These are phyloP conservation scores for Erpobdella octoculata DNA, from an alignment of 2,888 invertebrate genomes.

Conservation along the genomic window DNA sequence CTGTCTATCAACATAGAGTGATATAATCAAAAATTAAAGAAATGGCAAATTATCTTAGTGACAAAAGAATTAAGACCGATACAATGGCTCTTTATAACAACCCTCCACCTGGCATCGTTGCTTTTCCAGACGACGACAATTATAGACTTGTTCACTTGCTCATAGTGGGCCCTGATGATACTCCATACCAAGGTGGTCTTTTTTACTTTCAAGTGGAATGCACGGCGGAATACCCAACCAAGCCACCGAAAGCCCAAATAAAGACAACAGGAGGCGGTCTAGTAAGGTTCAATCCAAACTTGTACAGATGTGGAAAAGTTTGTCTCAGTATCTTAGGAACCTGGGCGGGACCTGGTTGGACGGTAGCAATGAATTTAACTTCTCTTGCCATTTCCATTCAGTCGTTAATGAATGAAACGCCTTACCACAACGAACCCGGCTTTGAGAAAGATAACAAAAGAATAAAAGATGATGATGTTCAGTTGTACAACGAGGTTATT, in stretches of 20 bases:
- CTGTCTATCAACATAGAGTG: no score
- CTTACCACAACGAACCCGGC: conserved; percentile 62
- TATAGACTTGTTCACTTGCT: conserved; percentile 57
- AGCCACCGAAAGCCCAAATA: conserved; percentile 58
- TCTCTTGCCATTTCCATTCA: conserved; percentile 59
- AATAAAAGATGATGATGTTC: conserved; percentile 38
- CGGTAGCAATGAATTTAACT: conserved; percentile 57
- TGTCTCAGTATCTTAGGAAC: conserved; percentile 59
- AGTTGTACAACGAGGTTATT: conserved; percentile 57
- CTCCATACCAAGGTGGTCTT: conserved; percentile 59
- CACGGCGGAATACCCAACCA: conserved; percentile 57
- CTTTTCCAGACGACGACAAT: conserved; percentile 57
- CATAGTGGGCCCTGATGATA: conserved; percentile 59
- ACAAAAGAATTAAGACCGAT: no score
- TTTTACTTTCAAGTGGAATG: conserved; percentile 55
- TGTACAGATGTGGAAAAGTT: conserved; percentile 60
- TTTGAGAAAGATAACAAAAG: conserved; percentile 55
- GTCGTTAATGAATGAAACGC: conserved; percentile 60
- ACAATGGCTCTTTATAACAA: no score
- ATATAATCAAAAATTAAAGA: no score
- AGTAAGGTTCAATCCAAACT: conserved; percentile 61
- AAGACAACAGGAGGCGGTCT: conserved; percentile 59
- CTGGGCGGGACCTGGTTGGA: conserved; percentile 59
- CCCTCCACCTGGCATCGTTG: conserved; percentile 58
- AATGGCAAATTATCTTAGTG: no score